Evolutionary conservation across 1,140 invertebrate species (phyloP), one percentile per base, ranked within the genome.

Genomic region (Pissodes strobi): DNA sequence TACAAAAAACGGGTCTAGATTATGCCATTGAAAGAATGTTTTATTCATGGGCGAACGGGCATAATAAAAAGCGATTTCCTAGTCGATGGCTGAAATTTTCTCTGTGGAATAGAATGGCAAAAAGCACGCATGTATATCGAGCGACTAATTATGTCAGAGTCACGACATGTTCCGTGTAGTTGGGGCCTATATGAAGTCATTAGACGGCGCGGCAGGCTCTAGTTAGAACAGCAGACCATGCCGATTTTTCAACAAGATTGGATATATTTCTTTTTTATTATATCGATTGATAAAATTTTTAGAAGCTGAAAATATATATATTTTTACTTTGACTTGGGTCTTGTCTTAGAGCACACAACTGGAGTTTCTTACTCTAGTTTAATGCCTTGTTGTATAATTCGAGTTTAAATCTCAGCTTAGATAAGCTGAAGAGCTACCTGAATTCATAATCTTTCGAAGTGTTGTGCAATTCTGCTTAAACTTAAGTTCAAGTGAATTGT

Each of bases 51-150:
- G 12, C 38, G 38, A 41, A 2, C 4, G n/a, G 38, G 25, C 23
- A 30, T 46, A 46, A 59, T 46, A 59, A 59, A 59, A 46, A 48
- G 41, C 22, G 17, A 9, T 59, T 59, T 46, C 18, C 43, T 13
- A 43, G 43, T 30, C 56, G 38, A 59, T 43, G 39, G 15, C 27
- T 37, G 43, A 48, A 48, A 22, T 37, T 57, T 43, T 45, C 53
- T 38, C 13, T 9, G 17, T 27, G 13, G 23, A 41, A 30, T 46
- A 17, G 56, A 59, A 59, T 59, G 56, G 56, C 43, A 48, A 48
- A 59, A 59, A 48, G 43, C 56, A 59, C 56, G 56, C 56, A 59
- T 59, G 43, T 48, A 48, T 59, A 59, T 59, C 43, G 56, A 48
- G 27, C 56, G 22, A 48, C 41, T 59, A 59, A 59, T 59, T 59